Evolutionary conservation across 2,888 invertebrate genomes (phyloP), one percentile per base, ranked within the genome.

Genomic region (Gibbula magus): DNA sequence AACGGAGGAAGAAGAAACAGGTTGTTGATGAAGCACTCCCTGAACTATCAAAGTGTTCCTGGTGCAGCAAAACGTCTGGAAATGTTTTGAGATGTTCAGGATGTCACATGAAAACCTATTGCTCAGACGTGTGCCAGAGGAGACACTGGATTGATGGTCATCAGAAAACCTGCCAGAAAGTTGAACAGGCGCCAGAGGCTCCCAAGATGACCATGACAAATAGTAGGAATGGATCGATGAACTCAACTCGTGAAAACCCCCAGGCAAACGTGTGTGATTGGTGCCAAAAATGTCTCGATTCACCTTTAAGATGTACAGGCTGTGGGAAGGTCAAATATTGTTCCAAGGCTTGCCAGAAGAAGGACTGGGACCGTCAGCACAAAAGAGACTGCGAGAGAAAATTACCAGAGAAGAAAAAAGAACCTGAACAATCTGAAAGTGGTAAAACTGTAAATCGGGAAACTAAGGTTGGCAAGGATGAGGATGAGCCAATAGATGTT

Each of bases 311-410:
- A 20, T 74, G 74, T 25, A 51, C 52, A 0, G 74, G 45, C n/a
- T 74, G 74, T 74, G 25, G 25, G 8, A 25, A 10, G 51, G 74
- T 51, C 3, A 51, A 25, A 25, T 74, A 74, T 16, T 74, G 74
- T 25, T 74, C 74, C 8, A 25, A 74, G 18, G 74, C 39, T 18
- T 74, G 74, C 22, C 45, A 74, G 25, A 74, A 8, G 25, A 74
- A 74, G 51, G 45, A 74, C 51, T 74, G 74, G 74, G 61, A 29
- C 25, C n/a, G 8, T 18, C 25, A 39, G 22, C 74, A 74, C 74
- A 74, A 74, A 52, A 51, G 10, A 8, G 16, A 74, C 22, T 74
- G 74, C 13, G 51, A 74, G 16, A 74, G 25, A 20, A 74, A 51
- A 45, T 4, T 45, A 45, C 45, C 45, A 45, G 20, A 25, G 74